Conservation (phyloP, 2,113 vertebrate species). For the Eublepharis macularius region DNA sequence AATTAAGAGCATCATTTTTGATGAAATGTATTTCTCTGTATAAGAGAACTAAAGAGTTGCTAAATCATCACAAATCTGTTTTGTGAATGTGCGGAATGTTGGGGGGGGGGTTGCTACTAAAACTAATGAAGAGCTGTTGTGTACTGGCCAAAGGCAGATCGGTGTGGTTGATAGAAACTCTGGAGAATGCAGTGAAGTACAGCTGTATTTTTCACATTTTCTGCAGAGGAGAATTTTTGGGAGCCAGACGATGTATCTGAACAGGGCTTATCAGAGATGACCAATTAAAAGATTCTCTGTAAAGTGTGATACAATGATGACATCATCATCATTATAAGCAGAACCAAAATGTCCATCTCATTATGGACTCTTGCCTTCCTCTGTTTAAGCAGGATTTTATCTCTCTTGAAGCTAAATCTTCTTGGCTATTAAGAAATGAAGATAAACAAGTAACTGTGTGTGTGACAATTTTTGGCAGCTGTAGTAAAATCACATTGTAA, state of each 20-base stretch:
- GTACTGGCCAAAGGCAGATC: neutral
- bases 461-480: too few species aligned
- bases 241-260: neutral
- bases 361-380: neutral
- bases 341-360: neutral
- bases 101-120: neutral
- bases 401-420: too few species aligned
- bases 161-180: neutral
- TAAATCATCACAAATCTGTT: neutral
- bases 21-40: neutral
- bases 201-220: neutral
- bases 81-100: neutral
- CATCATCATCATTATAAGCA: neutral
- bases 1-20: neutral
- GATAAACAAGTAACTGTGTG: too few species aligned
- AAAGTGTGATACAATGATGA: too few species aligned
- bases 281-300: neutral
- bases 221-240: neutral
- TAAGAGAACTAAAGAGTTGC: constrained; percentile 7
- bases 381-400: too few species aligned
- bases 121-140: neutral
- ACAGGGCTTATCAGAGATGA: neutral
- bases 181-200: neutral
- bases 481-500: too few species aligned
- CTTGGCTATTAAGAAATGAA: too few species aligned